Base-by-base conservation (phyloP, 2,113 vertebrate species). In the Neoarius graeffei region DNA sequence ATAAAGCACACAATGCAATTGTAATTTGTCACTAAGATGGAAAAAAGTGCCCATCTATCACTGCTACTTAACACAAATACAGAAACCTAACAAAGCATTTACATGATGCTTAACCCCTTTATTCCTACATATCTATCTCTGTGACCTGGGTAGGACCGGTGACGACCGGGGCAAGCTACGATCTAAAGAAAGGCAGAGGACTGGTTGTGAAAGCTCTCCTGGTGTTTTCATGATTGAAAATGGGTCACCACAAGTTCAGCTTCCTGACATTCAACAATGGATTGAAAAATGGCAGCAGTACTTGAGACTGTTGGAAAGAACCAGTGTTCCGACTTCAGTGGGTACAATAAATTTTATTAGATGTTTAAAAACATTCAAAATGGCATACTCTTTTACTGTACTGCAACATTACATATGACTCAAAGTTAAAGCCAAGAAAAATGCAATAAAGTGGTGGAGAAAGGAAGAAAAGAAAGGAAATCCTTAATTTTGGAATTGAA, bases 81-180 rank as follows among this genome's bases (percentile, higher is more conserved):
- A 84, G 89, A 88, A 93, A 92, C 85, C 90, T 89, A 91, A 91
- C 92, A 94, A 93, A 93, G 91, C 92, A 90, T 91, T 90, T 81
- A 88, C 84, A 79, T 83, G 66, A 60, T 85, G 90, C 83, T 94
- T 92, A 95, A 94, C 83, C 93, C 77, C 90, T 93, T 90, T 62
- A 91, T 93, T 93, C 91, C 93, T 35, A 52, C 35, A 48, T 23
- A 57, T 57, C 59, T 76, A 73, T 88, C 84, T 35, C 48, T 92
- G 91, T 94, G 91, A 86, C 90, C 93, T 93, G 67, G 30, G 74
- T 19, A 56, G 74, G 56, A 85, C 7, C 87, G 88, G 87, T 50
- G 84, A 90, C 74, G 88, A 86, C 87, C 83, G 69, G 89, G 89
- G 86, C 86, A 90, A 67, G 85, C 74, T 83, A 25, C 71, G 81